These are phyloP conservation scores for Galeopterus variegatus DNA, from an alignment of 2,113 vertebrate genomes.

Conservation along the genomic window DNA sequence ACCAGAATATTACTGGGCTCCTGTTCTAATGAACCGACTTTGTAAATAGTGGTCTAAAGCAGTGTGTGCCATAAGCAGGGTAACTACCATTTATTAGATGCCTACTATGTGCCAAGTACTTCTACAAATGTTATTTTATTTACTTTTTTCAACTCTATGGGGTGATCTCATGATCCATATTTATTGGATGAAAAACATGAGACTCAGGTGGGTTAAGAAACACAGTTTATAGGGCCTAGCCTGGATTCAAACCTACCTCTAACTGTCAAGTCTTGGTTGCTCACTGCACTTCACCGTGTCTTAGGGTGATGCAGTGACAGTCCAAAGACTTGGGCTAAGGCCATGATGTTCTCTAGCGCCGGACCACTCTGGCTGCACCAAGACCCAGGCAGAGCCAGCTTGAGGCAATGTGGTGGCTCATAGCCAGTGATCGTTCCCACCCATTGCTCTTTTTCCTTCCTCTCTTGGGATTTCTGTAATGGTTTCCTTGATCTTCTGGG, in stretches of 20 bases:
- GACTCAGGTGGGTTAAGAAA: not conserved
- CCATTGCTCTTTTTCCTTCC: not conserved
- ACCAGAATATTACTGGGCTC: not conserved
- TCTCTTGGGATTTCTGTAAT: not conserved
- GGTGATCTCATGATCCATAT: constrained; percentile 1
- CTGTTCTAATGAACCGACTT: constrained; percentile 6
- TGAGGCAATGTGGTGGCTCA: accelerated
- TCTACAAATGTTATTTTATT: constrained; percentile 20
- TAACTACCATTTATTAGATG: not conserved
- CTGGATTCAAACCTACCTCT: not conserved
- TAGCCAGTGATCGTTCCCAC: not conserved
- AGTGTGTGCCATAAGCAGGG: not conserved
- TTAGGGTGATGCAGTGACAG: too few relatives aligned
- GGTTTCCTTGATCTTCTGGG: not conserved
- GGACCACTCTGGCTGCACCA: not conserved
- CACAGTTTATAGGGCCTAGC: not conserved
- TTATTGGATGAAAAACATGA: not conserved
- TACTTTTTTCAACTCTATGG: not conserved
- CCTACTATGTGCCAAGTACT: not conserved
- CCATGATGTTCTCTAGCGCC: accelerated
- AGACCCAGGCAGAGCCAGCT: not conserved
- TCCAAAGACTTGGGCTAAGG: not conserved
- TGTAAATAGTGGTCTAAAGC: not conserved
- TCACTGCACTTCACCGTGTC: not conserved
- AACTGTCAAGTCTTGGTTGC: not conserved